Conservation (phyloP, 1,140 invertebrate genomes). For the Aphidius gifuensis region DNA sequence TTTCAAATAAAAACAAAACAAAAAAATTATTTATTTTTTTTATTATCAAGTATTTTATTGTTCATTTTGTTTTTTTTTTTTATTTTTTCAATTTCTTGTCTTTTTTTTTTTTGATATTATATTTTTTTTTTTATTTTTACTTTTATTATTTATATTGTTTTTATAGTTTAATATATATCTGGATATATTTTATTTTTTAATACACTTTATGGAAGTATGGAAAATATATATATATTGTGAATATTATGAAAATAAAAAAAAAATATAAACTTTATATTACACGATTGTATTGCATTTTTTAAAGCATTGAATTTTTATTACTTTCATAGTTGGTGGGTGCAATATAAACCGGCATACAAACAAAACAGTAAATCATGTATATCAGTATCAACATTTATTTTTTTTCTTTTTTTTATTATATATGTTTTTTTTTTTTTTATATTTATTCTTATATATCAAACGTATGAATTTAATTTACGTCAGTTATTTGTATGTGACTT, state of each 20-base stretch:
- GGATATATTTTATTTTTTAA: too few species aligned
- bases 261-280: constrained; percentile 14
- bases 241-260: constrained; percentile 1
- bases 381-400: constrained; percentile 35
- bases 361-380: constrained; percentile 44
- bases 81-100: neutral
- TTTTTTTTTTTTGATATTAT: neutral
- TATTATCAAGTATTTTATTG: neutral
- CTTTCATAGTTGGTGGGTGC: constrained; percentile 30
- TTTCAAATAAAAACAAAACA: neutral
- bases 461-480: constrained; percentile 47
- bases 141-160: too few species aligned
- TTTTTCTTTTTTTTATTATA: constrained; percentile 24
- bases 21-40: neutral
- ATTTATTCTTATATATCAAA: too few species aligned
- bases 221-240: neutral
- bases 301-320: constrained; percentile 38
- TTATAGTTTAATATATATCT: too few species aligned
- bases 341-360: constrained; percentile 36
- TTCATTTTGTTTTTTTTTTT: too few species aligned
- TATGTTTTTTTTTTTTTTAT: too few species aligned
- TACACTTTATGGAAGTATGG: too few species aligned
- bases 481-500: constrained; percentile 47
- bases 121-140: too few species aligned
- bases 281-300: constrained; percentile 8